Evolutionary conservation across 53 echinoderm and acorn worm genomes (phyloP).

Genomic region (Crossaster papposus): DNA sequence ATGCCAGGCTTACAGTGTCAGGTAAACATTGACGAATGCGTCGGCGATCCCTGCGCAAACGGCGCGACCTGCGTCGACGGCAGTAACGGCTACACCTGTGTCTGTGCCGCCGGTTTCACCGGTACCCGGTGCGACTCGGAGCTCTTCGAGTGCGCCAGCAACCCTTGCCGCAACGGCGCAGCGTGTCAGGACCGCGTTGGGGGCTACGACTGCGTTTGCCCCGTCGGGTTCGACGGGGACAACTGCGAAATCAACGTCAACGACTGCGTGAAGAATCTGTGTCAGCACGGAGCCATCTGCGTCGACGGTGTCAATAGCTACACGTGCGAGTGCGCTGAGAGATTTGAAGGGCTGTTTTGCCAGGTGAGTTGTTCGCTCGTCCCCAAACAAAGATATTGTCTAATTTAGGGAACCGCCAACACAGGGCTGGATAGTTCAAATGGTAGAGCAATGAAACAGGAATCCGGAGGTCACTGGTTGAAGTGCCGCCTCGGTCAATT

Average conservation of each 20-base stretch:
- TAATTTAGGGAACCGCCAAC: too few relatives aligned
- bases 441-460: too few relatives aligned
- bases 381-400: too few relatives aligned
- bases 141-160: conserved; percentile 77
- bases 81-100: conserved; percentile 67
- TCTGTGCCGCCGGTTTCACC: conserved; percentile 73
- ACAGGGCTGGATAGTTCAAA: too few relatives aligned
- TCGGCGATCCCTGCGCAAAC: conserved; percentile 73
- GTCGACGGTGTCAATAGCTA: conserved; percentile 65
- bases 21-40: conserved; percentile 78
- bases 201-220: conserved; percentile 72
- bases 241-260: conserved; percentile 82
- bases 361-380: conserved; percentile 19
- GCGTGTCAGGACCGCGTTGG: conserved; percentile 69
- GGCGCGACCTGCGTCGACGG: conserved; percentile 76
- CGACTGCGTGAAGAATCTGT: conserved; percentile 65
- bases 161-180: conserved; percentile 77
- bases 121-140: conserved; percentile 80
- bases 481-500: too few relatives aligned
- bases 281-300: conserved; percentile 64
- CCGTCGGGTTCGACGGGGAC: conserved; percentile 67
- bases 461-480: too few relatives aligned
- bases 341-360: conserved; percentile 73
- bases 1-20: conserved; percentile 75
- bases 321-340: conserved; percentile 61